Percentiles rank a stretch among this genome's conserved stretches.
phyloP scores from a whole-genome alignment of 2,797 vertebrate species.

The Poliocrania exsul region DNA sequence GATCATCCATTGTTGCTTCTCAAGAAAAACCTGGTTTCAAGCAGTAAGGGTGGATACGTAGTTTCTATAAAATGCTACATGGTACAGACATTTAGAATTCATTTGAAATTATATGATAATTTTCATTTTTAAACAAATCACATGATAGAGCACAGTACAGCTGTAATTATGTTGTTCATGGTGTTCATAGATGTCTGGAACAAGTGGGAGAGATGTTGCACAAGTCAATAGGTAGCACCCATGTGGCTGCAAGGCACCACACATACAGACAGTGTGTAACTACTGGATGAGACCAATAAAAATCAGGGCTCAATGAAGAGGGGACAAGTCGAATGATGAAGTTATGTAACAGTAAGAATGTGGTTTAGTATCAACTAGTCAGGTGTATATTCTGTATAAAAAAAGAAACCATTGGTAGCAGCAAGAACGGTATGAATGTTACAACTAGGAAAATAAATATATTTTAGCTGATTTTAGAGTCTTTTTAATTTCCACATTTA shows the following conservation, averaged over 20 bases:
- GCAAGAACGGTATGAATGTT: background rate
- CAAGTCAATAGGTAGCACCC: background rate
- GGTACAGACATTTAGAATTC: background rate
- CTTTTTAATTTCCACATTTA: constrained; percentile 10
- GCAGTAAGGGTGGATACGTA: background rate
- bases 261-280: background rate
- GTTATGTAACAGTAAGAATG: background rate
- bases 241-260: background rate
- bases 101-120: background rate
- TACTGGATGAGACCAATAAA: background rate
- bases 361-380: background rate
- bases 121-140: constrained; percentile 10
- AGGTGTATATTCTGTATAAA: background rate
- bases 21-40: background rate
- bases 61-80: background rate
- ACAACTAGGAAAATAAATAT: background rate
- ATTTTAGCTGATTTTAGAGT: background rate
- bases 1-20: background rate
- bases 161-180: background rate
- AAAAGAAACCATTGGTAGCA: background rate
- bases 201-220: background rate
- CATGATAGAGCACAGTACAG: background rate
- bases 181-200: background rate
- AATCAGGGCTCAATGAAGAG: background rate
- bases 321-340: background rate